phyloP scores from a whole-genome alignment of 2,113 vertebrate genomes.

The Cyanistes caeruleus region DNA sequence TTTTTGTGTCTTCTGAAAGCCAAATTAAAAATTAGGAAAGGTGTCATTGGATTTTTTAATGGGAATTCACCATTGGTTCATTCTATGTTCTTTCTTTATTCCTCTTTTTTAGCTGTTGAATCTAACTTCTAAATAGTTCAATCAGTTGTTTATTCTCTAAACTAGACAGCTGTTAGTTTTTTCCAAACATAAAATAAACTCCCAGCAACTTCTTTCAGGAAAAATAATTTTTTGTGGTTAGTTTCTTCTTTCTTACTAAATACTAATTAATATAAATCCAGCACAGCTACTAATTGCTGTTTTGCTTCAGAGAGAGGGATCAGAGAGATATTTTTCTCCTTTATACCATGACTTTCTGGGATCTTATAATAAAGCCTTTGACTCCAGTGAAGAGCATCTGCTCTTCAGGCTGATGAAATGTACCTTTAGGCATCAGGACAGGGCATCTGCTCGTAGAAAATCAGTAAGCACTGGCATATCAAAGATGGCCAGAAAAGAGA shows the following conservation, averaged over 20 bases:
- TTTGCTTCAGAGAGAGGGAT: background rate
- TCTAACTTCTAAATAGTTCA: too few relatives aligned
- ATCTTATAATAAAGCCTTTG: background rate
- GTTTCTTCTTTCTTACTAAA: too few relatives aligned
- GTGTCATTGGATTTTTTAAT: background rate
- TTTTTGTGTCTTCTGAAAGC: background rate
- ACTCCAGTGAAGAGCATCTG: background rate
- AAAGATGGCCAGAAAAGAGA: background rate
- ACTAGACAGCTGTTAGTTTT: too few relatives aligned
- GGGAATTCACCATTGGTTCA: constrained; percentile 55
- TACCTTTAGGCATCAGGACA: background rate
- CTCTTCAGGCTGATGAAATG: background rate
- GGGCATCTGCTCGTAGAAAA: background rate
- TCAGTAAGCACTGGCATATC: background rate
- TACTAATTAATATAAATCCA: too few relatives aligned
- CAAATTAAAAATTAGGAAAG: background rate
- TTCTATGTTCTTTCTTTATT: background rate
- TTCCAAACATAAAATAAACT: too few relatives aligned
- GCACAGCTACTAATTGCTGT: background rate
- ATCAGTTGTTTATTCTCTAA: too few relatives aligned
- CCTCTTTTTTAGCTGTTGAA: background rate
- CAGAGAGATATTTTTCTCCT: background rate
- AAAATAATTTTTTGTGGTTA: too few relatives aligned
- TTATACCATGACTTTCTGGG: background rate
- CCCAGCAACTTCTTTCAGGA: too few relatives aligned